These are phyloP conservation scores for Sebastiscus albofasciatus DNA, from an alignment of 2,797 vertebrate genomes.

Conservation along the genomic window DNA sequence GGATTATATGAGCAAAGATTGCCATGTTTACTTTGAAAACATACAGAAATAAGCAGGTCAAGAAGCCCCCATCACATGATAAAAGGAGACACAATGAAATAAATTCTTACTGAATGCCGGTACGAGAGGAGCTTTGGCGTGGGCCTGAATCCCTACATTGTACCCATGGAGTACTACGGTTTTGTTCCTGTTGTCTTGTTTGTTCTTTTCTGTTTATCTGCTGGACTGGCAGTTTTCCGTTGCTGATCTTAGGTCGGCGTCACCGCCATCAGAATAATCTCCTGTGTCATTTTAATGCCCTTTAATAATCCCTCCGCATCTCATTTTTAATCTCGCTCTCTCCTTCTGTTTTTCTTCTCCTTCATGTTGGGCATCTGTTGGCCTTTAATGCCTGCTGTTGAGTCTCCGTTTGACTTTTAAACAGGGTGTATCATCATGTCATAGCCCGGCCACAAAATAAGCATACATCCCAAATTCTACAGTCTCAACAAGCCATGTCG, in stretches of 20 bases:
- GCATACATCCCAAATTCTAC: slow-evolving; percentile 4
- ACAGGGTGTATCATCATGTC: slow-evolving; percentile 18
- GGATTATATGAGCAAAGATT: slow-evolving; percentile 26
- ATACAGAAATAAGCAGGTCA: slow-evolving; percentile 38
- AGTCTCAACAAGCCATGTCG: not conserved
- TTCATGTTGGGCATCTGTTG: slow-evolving; percentile 72
- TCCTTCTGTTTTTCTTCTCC: slow-evolving; percentile 78
- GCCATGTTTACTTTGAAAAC: slow-evolving; percentile 43
- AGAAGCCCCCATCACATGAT: slow-evolving; percentile 28
- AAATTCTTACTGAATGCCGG: not conserved
- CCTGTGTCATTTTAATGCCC: slow-evolving; percentile 83
- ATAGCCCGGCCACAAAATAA: slow-evolving; percentile 18
- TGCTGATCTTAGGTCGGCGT: slow-evolving; percentile 60
- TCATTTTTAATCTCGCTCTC: slow-evolving; percentile 77
- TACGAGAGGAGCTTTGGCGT: slow-evolving; percentile 18
- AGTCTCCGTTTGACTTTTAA: slow-evolving; percentile 53
- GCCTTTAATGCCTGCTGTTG: slow-evolving; percentile 63
- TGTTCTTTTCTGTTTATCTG: slow-evolving; percentile 57
- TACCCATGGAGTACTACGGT: not conserved
- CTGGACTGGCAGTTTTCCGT: slow-evolving; percentile 42
- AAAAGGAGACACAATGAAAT: slow-evolving; percentile 14
- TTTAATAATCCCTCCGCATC: slow-evolving; percentile 75
- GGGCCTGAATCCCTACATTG: slow-evolving; percentile 23
- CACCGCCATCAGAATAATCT: slow-evolving; percentile 74
- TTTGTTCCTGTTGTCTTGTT: slow-evolving; percentile 41